These are phyloP conservation scores for Bombus consobrinus DNA, from an alignment of 1,140 invertebrate genomes.

Conservation along the genomic window DNA sequence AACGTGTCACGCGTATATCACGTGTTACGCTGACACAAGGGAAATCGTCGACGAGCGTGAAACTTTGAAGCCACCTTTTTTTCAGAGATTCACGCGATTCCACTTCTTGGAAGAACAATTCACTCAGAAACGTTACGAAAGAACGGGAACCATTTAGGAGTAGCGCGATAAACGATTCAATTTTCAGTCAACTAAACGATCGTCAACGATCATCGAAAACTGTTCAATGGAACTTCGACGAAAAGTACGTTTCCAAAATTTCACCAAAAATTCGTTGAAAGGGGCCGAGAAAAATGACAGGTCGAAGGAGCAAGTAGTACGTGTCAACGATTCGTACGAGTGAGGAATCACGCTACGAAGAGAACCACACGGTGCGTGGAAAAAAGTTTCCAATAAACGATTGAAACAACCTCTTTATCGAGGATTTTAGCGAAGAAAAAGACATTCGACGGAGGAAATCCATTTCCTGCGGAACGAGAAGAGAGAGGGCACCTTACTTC, in stretches of 20 bases:
- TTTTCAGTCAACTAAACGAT: neutral
- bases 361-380: neutral
- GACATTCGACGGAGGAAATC: constrained; percentile 17
- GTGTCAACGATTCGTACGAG: constrained; percentile 15
- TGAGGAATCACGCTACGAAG: no score
- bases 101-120: neutral
- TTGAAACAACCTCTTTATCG: neutral
- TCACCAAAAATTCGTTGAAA: neutral
- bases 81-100: neutral
- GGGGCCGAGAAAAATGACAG: no score
- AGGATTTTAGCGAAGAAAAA: neutral
- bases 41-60: neutral
- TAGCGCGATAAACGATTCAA: no score
- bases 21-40: neutral
- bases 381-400: neutral
- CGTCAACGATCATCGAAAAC: no score
- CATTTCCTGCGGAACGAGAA: constrained; percentile 27
- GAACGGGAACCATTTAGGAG: neutral
- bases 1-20: constrained; percentile 8
- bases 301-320: neutral
- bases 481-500: neutral
- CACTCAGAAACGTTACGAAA: neutral
- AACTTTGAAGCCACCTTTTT: neutral
- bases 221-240: neutral
- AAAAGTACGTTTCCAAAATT: neutral